Conservation (phyloP, 1,140 invertebrate species). For the Trichonephila clavata region DNA sequence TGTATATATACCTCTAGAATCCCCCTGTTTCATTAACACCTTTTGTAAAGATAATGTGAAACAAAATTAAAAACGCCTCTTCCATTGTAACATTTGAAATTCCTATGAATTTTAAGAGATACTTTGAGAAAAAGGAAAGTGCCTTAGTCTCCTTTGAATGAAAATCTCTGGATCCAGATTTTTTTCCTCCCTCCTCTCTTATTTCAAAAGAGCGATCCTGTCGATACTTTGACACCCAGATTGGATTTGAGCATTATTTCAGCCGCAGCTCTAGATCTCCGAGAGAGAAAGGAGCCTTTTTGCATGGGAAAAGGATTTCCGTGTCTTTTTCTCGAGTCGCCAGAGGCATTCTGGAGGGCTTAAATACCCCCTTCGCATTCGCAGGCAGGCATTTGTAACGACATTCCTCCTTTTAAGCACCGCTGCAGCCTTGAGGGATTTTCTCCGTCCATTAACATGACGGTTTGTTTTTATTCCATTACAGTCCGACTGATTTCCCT, state of each 20-base stretch:
- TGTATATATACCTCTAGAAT: too few relatives aligned
- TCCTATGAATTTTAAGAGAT: too few relatives aligned
- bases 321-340: background rate
- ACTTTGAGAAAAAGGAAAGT: too few relatives aligned
- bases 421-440: background rate
- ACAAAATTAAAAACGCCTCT: too few relatives aligned
- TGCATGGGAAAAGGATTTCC: background rate
- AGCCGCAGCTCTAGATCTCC: background rate
- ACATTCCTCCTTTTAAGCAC: background rate
- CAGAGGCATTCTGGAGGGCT: constrained; percentile 17
- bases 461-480: constrained; percentile 65
- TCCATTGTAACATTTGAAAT: too few relatives aligned
- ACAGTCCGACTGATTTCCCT: constrained; percentile 36
- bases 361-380: background rate
- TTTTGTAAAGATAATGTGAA: too few relatives aligned
- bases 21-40: too few relatives aligned
- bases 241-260: background rate
- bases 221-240: background rate
- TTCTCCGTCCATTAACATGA: constrained; percentile 55
- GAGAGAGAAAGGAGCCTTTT: background rate
- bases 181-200: background rate
- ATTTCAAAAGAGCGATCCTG: too few relatives aligned
- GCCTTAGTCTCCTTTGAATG: background rate
- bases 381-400: background rate
- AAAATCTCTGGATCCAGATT: background rate